Evolutionary conservation across 2,797 vertebrate species (phyloP).

Genomic region (Avahi laniger): DNA sequence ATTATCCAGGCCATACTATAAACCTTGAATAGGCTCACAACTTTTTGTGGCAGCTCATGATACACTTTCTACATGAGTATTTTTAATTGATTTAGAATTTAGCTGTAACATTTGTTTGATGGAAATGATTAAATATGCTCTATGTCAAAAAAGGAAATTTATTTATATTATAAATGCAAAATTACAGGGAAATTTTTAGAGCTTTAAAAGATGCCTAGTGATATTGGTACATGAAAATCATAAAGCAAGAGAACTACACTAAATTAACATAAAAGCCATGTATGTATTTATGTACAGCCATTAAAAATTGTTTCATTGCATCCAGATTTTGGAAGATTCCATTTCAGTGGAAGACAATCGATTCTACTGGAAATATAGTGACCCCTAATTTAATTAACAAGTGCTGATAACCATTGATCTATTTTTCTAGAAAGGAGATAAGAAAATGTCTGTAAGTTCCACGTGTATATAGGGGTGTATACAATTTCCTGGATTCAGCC

Average conservation of each 20-base stretch:
- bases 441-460: background rate
- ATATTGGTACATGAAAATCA: background rate
- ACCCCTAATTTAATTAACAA: background rate
- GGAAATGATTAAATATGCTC: background rate
- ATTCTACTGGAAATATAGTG: background rate
- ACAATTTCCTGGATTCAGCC: background rate
- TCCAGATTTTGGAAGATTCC: background rate
- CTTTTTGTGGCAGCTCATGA: background rate
- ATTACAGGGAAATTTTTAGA: background rate
- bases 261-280: background rate
- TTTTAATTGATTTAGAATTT: slow-evolving; percentile 6
- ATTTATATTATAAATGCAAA: background rate
- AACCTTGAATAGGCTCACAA: background rate
- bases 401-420: background rate
- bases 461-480: background rate
- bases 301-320: background rate
- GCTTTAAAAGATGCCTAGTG: background rate
- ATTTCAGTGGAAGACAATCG: background rate
- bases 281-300: background rate
- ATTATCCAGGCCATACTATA: background rate
- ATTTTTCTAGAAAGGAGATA: background rate
- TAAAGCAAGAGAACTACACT: background rate
- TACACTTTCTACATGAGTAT: background rate
- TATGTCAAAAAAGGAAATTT: background rate
- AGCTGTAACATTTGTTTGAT: background rate